Evolutionary conservation across 2,888 invertebrate species (phyloP).

Genomic region (Drosophila limbata): DNA sequence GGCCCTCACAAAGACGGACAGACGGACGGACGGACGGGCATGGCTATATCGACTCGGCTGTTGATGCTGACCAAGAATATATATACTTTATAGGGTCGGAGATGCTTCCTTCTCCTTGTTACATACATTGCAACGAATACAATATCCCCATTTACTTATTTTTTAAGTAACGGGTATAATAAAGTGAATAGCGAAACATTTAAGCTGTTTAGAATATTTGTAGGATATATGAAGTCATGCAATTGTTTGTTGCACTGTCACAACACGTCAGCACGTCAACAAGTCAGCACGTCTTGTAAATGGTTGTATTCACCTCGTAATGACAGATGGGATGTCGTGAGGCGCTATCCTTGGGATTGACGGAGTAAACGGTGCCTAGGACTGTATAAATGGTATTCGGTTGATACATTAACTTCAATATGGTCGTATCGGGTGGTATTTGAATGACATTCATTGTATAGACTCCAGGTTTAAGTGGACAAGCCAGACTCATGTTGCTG

Average conservation of each 20-base stretch:
- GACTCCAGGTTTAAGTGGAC: constrained; percentile 71
- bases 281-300: constrained; percentile 72
- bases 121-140: too few relatives aligned
- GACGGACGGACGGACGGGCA: too few relatives aligned
- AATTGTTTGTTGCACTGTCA: not conserved
- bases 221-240: constrained; percentile 2
- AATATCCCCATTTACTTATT: too few relatives aligned
- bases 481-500: constrained; percentile 76
- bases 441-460: constrained; percentile 72
- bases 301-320: constrained; percentile 77
- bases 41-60: too few relatives aligned
- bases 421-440: constrained; percentile 72
- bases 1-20: too few relatives aligned
- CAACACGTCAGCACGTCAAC: constrained; percentile 55
- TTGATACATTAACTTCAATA: constrained; percentile 78
- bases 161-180: too few relatives aligned
- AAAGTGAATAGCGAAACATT: not conserved
- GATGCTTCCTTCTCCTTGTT: too few relatives aligned
- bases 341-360: constrained; percentile 54
- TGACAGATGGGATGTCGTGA: constrained; percentile 52
- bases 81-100: too few relatives aligned
- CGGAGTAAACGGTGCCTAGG: constrained; percentile 65
- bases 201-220: not conserved
- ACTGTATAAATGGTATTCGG: constrained; percentile 74
- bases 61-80: too few relatives aligned